These are phyloP conservation scores for Regulus satrapa DNA, from an alignment of 2,113 vertebrate species.

Conservation along the genomic window DNA sequence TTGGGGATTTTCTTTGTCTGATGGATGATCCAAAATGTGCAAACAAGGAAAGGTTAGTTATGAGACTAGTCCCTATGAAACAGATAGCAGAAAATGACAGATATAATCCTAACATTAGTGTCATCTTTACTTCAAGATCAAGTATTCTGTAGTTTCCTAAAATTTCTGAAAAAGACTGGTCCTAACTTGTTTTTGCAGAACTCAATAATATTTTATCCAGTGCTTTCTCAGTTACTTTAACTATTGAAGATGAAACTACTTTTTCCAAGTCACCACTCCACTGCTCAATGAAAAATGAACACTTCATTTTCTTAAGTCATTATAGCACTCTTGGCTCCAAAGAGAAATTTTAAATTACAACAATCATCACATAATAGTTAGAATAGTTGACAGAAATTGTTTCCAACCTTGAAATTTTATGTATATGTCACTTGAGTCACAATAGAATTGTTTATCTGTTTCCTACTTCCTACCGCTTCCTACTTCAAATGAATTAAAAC, in stretches of 20 bases:
- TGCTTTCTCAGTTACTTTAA: background rate
- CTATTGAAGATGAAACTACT: background rate
- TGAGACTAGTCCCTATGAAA: background rate
- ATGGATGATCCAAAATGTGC: background rate
- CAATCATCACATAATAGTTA: background rate
- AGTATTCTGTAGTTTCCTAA: background rate
- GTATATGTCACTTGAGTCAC: background rate
- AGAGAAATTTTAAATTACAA: background rate
- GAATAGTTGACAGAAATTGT: background rate
- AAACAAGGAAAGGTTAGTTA: background rate
- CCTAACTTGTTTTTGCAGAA: background rate
- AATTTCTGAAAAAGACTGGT: background rate
- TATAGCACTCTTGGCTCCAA: background rate
- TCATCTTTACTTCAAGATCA: background rate
- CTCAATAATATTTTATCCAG: background rate
- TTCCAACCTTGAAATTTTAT: background rate
- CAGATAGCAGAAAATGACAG: background rate
- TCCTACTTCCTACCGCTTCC: background rate
- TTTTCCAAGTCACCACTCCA: background rate
- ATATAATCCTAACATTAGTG: background rate
- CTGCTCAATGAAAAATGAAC: background rate
- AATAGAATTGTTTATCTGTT: background rate
- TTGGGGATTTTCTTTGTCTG: background rate
- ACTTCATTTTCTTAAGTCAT: background rate
- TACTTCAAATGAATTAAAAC: conserved; percentile 30